phyloP scores from a whole-genome alignment of 1,140 invertebrate genomes.

The Drosophila pseudoobscura region DNA sequence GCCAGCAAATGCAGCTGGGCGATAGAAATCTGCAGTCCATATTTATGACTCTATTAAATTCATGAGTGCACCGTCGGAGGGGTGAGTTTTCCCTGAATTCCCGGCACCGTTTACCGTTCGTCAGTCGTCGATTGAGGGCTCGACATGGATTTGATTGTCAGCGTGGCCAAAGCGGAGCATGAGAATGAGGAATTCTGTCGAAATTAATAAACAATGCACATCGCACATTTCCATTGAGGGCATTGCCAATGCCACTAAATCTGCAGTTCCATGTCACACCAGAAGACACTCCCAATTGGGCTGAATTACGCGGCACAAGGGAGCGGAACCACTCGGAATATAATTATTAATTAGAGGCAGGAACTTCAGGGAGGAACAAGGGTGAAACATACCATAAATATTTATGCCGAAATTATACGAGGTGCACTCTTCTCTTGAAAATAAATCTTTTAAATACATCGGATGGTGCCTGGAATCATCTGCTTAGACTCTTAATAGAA shows the following conservation, averaged over 20 bases:
- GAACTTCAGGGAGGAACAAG: no score
- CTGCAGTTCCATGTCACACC: background rate
- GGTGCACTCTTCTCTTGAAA: no score
- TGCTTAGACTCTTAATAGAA: no score
- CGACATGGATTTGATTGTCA: conserved; percentile 56
- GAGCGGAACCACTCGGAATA: no score
- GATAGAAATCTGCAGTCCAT: conserved; percentile 52
- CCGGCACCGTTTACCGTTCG: background rate
- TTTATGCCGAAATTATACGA: no score
- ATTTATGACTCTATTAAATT: conserved; percentile 76
- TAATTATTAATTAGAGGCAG: no score
- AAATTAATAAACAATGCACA: conserved; percentile 28
- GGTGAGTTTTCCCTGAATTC: conserved; percentile 13
- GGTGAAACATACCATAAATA: no score
- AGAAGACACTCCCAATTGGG: background rate
- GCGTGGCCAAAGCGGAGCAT: conserved; percentile 42
- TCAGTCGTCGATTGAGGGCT: conserved; percentile 20
- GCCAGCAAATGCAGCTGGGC: conserved; percentile 68
- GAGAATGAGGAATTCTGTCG: conserved; percentile 31
- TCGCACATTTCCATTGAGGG: background rate
- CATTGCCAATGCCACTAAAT: background rate
- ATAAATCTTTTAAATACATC: no score
- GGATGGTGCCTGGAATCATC: no score
- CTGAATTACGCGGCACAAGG: no score
- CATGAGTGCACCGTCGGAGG: conserved; percentile 27